Evolutionary conservation across 2,797 vertebrate genomes (phyloP).

Genomic region (Novumbra hubbsi): DNA sequence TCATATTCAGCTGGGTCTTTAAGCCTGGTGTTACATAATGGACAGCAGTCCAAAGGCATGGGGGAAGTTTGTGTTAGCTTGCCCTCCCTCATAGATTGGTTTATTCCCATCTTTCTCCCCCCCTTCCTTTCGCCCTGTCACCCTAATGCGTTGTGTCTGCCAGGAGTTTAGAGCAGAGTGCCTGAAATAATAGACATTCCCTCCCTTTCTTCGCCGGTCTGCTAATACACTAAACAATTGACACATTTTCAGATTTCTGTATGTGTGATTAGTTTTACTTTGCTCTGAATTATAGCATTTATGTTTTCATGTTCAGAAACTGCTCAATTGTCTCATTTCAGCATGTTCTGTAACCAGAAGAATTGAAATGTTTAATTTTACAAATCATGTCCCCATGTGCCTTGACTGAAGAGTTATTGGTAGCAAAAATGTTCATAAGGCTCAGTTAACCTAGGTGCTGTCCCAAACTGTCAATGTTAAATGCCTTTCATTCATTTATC

Average conservation of each 20-base stretch:
- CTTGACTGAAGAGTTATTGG: too few relatives aligned
- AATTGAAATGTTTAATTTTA: too few relatives aligned
- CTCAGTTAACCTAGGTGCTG: too few relatives aligned
- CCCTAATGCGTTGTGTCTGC: conserved; percentile 59
- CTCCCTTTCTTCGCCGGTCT: background rate
- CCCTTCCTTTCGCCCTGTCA: conserved; percentile 37
- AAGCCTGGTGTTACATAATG: conserved; percentile 71
- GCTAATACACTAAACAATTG: background rate
- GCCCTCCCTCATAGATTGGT: conserved; percentile 49
- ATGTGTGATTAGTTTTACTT: background rate
- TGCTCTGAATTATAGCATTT: background rate
- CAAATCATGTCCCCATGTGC: too few relatives aligned
- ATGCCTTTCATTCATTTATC: too few relatives aligned
- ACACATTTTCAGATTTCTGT: background rate
- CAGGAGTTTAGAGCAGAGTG: conserved; percentile 47
- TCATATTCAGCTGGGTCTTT: background rate
- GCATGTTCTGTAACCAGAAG: too few relatives aligned
- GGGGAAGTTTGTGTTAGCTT: conserved; percentile 5
- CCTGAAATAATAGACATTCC: conserved; percentile 48
- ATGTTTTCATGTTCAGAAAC: background rate
- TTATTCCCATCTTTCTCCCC: conserved; percentile 20
- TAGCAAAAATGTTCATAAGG: too few relatives aligned
- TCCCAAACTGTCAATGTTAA: too few relatives aligned
- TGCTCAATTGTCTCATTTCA: too few relatives aligned
- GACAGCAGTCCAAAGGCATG: background rate